Conservation (phyloP, 2,797 vertebrate species). For the Acipenser transmontanus region DNA sequence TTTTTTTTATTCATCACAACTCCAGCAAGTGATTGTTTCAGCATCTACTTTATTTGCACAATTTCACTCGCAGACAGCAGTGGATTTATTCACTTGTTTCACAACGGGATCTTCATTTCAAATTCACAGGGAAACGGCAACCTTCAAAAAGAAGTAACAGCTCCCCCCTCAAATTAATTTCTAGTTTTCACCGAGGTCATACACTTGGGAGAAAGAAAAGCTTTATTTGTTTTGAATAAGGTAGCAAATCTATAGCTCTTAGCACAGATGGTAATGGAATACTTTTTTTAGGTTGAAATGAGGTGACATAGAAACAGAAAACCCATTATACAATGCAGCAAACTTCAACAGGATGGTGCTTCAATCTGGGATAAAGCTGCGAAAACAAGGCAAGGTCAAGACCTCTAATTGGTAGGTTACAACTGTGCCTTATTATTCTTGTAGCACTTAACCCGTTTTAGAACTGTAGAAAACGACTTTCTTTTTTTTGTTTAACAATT, state of each 20-base stretch:
- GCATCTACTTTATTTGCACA: slow-evolving; percentile 40
- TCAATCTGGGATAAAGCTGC: no score
- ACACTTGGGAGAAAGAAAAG: not conserved
- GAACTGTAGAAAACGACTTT: no score
- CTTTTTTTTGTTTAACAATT: no score
- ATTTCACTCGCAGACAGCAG: not conserved
- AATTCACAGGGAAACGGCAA: not conserved
- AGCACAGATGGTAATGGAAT: not conserved
- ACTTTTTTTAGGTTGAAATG: not conserved
- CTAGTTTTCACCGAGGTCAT: not conserved
- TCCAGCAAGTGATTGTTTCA: slow-evolving; percentile 45
- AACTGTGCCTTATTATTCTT: no score
- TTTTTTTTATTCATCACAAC: slow-evolving; percentile 47
- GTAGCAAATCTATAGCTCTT: not conserved
- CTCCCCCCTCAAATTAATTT: not conserved
- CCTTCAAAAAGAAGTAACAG: not conserved
- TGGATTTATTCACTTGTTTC: slow-evolving; percentile 3
- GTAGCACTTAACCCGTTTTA: no score
- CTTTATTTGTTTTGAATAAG: not conserved
- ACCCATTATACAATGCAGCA: no score
- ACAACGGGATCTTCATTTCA: not conserved
- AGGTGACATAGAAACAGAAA: no score
- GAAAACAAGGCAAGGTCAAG: no score
- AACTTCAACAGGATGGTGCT: no score
- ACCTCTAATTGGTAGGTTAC: no score